A percentile compares a stretch with the other conserved stretches of the same genome.
Evolutionary conservation across 2,113 vertebrate species (phyloP).

Genomic region (Sphyrna mokarran): DNA sequence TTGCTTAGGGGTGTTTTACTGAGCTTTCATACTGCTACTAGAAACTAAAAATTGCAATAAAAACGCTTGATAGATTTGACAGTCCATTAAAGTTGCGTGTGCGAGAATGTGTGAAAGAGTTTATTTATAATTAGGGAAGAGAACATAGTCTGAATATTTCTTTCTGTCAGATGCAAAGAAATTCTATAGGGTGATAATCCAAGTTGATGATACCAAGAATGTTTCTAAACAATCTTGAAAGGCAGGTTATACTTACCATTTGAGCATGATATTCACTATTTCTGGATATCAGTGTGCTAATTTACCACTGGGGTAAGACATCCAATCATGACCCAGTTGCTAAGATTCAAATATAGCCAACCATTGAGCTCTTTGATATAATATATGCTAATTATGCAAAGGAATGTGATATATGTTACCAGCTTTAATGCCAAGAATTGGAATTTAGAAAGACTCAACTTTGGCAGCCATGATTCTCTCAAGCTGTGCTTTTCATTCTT

Average conservation of each 20-base stretch:
- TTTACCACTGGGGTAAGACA: neutral
- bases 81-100: neutral
- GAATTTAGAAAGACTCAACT: neutral
- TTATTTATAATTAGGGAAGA: neutral
- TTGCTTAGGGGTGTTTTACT: neutral
- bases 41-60: neutral
- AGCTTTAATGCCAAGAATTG: neutral
- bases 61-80: neutral
- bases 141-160: no score
- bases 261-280: neutral
- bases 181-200: neutral
- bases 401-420: neutral
- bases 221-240: neutral
- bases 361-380: neutral
- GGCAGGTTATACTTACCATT: neutral
- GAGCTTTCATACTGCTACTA: neutral
- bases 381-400: neutral
- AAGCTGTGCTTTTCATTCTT: neutral
- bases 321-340: neutral
- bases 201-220: neutral
- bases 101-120: neutral
- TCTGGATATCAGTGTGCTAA: neutral
- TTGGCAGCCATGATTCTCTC: neutral
- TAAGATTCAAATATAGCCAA: neutral
- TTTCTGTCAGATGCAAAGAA: neutral